Percentiles rank a stretch among this genome's conserved stretches.
phyloP scores from a whole-genome alignment of 92 coral and sea anemone species.

The Muricea muricata region DNA sequence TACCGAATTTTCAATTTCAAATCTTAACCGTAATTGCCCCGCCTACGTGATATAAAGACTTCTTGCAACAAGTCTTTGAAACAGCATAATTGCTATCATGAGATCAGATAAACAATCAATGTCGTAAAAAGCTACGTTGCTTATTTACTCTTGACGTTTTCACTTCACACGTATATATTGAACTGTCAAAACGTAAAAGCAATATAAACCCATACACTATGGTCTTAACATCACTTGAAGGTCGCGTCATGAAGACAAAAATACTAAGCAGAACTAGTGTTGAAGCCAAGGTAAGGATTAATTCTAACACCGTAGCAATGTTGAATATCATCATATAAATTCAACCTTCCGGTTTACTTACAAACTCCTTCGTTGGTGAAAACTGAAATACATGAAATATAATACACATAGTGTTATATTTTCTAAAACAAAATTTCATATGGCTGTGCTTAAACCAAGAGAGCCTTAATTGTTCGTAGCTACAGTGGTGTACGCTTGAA shows the following conservation, averaged over 20 bases:
- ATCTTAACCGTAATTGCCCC: not conserved
- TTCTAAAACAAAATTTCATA: not conserved
- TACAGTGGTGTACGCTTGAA: too few relatives aligned
- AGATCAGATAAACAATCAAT: not conserved
- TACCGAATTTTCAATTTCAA: not conserved
- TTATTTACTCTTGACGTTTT: not conserved
- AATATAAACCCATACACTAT: not conserved
- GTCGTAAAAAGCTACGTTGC: not conserved
- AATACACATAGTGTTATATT: not conserved
- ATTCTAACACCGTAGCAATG: not conserved
- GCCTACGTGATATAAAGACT: conserved; percentile 3
- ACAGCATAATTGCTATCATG: not conserved
- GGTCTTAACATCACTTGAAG: not conserved
- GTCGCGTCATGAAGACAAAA: not conserved
- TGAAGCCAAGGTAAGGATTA: not conserved
- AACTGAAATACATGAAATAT: not conserved
- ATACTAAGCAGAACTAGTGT: not conserved
- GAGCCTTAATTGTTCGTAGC: too few relatives aligned
- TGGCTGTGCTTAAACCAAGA: not conserved
- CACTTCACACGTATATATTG: not conserved
- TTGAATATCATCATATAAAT: not conserved
- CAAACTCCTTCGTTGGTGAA: not conserved
- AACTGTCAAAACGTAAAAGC: not conserved
- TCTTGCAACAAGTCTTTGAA: not conserved
- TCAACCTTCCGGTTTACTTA: not conserved